Evolutionary conservation across 1,140 invertebrate species (phyloP), one percentile per base, ranked within the genome.

Genomic region (Prorops nasuta): DNA sequence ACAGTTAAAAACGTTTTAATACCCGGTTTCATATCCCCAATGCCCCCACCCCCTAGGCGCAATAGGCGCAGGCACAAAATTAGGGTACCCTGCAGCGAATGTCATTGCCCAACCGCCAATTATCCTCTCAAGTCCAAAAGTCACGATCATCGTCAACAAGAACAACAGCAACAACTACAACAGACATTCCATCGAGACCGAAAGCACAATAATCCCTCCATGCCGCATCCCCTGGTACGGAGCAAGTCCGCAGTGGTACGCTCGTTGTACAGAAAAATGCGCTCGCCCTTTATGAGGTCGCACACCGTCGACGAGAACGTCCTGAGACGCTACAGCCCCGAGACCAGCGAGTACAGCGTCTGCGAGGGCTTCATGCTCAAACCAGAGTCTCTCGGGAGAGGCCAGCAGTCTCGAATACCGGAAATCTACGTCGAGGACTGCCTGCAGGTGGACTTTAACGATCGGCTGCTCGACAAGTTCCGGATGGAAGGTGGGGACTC

Each of bases 181-280:
- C 35, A 22, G 36, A 10, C 43, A 45, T 48, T 46, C 58, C 58
- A 56, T 43, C 49, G 63, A 63, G 41, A 52, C 55, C 60, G 67
- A 63, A 67, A 72, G 67, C 69, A 69, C 63, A 69, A 69, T 73
- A n/a, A n/a, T n/a, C n/a, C n/a, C n/a, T 67, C 64, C 63, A 54
- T 63, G 57, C 58, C 66, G 55, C 68, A 76, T 65, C 72, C 73
- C 60, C 68, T 78, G 70, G 74, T 78, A 76, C 72, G 76, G 72
- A 78, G 76, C 76, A 78, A 78, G 71, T 78, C 74, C 73, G 76
- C 74, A 76, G 76, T 78, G 56, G 72, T 78, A 53, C 74, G 74
- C 67, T 77, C 74, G 64, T 72, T 76, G 63, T 77, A 75, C 63
- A 74, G 64, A 67, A 78, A 74, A 64, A 74, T 76, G 65, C 69